Percentiles rank a stretch among this genome's conserved stretches.
phyloP scores from a whole-genome alignment of 2,113 vertebrate genomes.

The Chauna torquata region DNA sequence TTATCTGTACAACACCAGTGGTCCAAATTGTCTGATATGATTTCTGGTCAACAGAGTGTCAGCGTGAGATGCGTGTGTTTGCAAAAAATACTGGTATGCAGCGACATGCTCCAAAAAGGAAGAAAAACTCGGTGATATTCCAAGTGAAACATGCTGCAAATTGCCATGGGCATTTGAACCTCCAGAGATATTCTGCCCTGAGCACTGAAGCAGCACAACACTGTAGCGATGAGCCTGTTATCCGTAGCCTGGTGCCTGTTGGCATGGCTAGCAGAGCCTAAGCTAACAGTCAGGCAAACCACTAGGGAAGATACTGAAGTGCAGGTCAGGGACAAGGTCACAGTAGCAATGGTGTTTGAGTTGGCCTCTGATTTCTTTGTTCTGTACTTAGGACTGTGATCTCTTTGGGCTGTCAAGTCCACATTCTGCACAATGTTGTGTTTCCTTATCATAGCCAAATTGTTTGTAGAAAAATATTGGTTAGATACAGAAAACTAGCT shows the following conservation, averaged over 20 bases:
- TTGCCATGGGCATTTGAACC: background rate
- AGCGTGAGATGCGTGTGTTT: background rate
- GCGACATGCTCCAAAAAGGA: background rate
- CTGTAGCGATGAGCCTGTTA: background rate
- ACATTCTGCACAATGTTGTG: background rate
- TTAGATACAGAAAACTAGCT: background rate
- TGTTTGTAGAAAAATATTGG: background rate
- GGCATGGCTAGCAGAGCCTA: background rate
- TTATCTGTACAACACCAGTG: background rate
- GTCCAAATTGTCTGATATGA: background rate
- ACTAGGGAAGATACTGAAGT: background rate
- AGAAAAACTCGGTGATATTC: background rate
- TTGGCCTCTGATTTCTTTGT: background rate
- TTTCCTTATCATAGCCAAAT: background rate
- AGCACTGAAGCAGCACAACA: background rate
- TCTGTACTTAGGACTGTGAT: background rate
- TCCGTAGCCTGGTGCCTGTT: background rate
- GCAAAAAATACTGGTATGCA: background rate
- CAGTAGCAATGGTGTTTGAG: background rate
- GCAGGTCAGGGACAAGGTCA: background rate
- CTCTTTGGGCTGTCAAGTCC: background rate
- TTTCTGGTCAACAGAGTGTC: background rate
- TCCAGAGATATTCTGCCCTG: background rate
- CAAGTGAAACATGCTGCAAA: background rate
- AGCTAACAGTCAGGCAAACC: background rate